These are phyloP conservation scores for Cyphomyrus discorhynchus DNA, from an alignment of 2,113 vertebrate species.

Conservation along the genomic window DNA sequence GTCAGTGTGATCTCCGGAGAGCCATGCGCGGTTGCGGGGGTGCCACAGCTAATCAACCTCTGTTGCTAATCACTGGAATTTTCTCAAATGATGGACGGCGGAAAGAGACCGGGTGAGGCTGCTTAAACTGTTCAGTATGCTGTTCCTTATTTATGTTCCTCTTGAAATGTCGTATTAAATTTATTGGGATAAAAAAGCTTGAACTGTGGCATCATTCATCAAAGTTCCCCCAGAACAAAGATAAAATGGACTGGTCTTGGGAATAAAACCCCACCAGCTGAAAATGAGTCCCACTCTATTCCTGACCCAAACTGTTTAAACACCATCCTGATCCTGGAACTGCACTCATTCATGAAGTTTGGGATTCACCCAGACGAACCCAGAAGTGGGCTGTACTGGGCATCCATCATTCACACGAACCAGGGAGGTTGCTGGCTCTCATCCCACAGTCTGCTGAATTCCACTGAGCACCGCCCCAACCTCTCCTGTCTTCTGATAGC, in stretches of 20 bases:
- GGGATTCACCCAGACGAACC: neutral
- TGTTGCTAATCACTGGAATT: neutral
- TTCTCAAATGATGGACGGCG: neutral
- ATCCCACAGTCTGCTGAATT: neutral
- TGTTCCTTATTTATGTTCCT: neutral
- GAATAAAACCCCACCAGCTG: neutral
- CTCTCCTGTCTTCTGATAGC: slow-evolving; percentile 16
- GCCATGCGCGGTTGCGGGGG: neutral
- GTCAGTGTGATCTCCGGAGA: neutral
- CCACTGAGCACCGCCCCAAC: neutral
- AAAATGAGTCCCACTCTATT: neutral
- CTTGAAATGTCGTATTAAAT: neutral
- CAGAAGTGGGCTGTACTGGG: neutral
- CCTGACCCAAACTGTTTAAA: neutral
- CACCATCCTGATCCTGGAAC: neutral
- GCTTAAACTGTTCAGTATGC: neutral
- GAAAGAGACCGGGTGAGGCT: neutral
- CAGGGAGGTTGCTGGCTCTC: neutral
- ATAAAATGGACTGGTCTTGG: neutral
- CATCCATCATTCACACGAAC: neutral
- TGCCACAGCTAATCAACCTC: neutral
- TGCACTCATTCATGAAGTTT: neutral
- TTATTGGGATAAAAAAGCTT: neutral
- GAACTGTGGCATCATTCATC: neutral
- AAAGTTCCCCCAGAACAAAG: neutral